Evolutionary conservation across 2,113 vertebrate genomes (phyloP), one percentile per base, ranked within the genome.

Genomic region (Ptychochromis oligacanthus): DNA sequence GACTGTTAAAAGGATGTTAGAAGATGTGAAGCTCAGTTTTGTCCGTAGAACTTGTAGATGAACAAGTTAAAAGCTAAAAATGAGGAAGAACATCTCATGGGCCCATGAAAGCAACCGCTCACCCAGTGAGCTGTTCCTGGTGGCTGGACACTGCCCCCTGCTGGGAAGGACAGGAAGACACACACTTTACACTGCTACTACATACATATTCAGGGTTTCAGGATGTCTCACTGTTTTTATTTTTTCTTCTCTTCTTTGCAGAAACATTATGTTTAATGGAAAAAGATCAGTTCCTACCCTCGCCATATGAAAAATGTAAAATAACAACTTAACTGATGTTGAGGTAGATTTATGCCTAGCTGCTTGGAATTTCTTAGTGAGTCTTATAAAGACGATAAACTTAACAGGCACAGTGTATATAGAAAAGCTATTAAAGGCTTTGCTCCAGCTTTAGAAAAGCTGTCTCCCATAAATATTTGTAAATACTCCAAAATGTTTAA

Each of bases 91-190:
- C 62, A 59, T 82, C 79, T 84, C 49, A 60, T 64, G 52, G 74
- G 56, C 13, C 85, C 56, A 55, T 58, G 24, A 64, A 38, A 24
- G 52, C 82, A 82, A 84, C 92, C 89, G 80, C 78, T 92, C 3
- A 36, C 77, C 62, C 43, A 87, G 58, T 75, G 82, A 70, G 64
- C 81, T 7, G 12, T 72, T 31, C 46, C 36, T 75, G 46, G 6
- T 15, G 40, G 58, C 17, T 46, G 85, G 28, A 83, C 52, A 72
- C 79, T 87, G 87, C 84, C 83, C 88, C 72, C 91, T 91, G 43
- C 85, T 90, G 92, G 65, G 8, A 31, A 75, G 14, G 7, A 77
- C 62, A 62, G 55, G 43, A 49, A 18, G 43, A 65, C 52, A 26
- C 65, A 34, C 31, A 46, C 12, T 56, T 72, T 40, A 34, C 22